Evolutionary conservation across 2,797 vertebrate genomes (phyloP).

Genomic region (Pterois miles): DNA sequence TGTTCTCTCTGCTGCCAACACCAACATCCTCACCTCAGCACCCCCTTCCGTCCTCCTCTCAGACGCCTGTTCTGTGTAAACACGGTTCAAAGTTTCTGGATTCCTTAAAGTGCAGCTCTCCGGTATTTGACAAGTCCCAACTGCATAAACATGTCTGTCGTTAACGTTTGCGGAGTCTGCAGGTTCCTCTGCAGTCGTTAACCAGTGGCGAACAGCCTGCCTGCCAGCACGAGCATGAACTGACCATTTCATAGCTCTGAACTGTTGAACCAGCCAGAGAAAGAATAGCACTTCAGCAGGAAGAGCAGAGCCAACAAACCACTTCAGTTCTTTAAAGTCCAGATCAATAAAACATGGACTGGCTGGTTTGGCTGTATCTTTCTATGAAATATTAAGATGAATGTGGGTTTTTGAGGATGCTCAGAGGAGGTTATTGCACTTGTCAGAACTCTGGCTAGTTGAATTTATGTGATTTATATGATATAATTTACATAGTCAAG

Average conservation of each 20-base stretch:
- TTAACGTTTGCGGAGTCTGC: slow-evolving; percentile 40
- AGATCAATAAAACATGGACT: slow-evolving; percentile 36
- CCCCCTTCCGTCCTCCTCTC: neutral
- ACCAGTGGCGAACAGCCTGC: neutral
- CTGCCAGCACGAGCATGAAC: slow-evolving; percentile 13
- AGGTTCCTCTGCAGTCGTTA: slow-evolving; percentile 41
- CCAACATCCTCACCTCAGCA: slow-evolving; percentile 46
- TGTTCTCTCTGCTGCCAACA: slow-evolving; percentile 37
- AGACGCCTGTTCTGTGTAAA: slow-evolving; percentile 26
- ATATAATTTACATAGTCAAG: neutral
- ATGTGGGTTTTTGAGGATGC: neutral
- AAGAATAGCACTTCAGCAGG: neutral
- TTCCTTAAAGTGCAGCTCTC: slow-evolving; percentile 40
- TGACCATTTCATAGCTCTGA: slow-evolving; percentile 18
- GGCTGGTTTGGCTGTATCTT: slow-evolving; percentile 7
- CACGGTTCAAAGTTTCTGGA: slow-evolving; percentile 41
- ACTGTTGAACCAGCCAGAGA: slow-evolving; percentile 32
- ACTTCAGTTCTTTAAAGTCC: neutral
- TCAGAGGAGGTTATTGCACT: neutral
- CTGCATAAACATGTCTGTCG: slow-evolving; percentile 45
- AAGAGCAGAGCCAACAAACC: neutral
- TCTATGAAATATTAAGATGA: slow-evolving; percentile 19
- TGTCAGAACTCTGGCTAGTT: neutral
- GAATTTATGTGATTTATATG: neutral
- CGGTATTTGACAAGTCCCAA: slow-evolving; percentile 38